These are phyloP conservation scores for Tetramorium bicarinatum DNA, from an alignment of 2,888 invertebrate species.

Conservation along the genomic window DNA sequence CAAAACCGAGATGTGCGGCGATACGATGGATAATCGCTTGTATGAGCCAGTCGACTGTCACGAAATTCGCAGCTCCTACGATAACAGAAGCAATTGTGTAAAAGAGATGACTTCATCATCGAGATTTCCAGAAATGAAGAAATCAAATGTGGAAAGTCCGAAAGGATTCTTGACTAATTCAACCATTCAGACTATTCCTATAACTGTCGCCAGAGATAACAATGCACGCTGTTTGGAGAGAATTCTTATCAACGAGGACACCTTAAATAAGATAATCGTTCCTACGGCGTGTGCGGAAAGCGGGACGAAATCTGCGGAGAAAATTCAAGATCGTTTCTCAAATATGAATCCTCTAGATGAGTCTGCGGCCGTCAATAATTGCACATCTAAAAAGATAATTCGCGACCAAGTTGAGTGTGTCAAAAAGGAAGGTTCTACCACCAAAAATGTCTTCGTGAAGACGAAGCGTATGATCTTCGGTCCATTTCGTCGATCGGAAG, in stretches of 20 bases:
- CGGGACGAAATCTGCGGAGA: neutral
- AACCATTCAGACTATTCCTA: constrained; percentile 60
- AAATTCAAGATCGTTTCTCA: neutral
- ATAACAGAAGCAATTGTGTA: neutral
- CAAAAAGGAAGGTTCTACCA: constrained; percentile 69
- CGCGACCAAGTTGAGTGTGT: neutral
- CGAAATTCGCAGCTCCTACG: neutral
- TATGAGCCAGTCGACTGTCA: constrained; percentile 34
- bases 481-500: constrained; percentile 88
- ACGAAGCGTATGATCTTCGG: constrained; percentile 94
- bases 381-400: neutral
- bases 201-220: constrained; percentile 65
- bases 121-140: neutral
- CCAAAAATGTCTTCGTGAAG: constrained; percentile 91
- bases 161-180: constrained; percentile 31
- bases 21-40: constrained; percentile 5
- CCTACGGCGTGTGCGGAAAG: constrained; percentile 75
- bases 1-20: constrained; percentile 21
- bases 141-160: neutral
- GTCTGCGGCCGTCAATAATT: neutral
- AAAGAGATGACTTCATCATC: neutral
- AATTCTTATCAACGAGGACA: constrained; percentile 80
- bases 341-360: neutral
- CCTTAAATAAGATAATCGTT: constrained; percentile 82
- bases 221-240: constrained; percentile 76